Conservation (phyloP, 2,797 vertebrate species). For the Carapus acus region DNA sequence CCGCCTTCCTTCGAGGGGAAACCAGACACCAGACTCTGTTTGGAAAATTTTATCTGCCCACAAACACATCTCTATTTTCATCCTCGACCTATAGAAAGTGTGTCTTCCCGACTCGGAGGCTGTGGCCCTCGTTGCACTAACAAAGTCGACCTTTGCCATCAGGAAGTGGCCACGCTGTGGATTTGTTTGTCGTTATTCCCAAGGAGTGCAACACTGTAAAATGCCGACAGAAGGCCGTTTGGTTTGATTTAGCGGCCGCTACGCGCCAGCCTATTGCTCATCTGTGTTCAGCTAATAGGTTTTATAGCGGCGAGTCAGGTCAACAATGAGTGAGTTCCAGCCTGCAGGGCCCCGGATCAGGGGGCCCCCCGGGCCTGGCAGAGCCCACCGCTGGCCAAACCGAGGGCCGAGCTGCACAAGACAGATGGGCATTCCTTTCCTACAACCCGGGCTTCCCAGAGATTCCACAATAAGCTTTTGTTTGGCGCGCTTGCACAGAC, state of each 20-base stretch:
- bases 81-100: too few species aligned
- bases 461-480: slow-evolving; percentile 65
- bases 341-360: slow-evolving; percentile 10
- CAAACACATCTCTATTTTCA: slow-evolving; percentile 6
- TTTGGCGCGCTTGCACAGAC: slow-evolving; percentile 55
- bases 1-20: slow-evolving; percentile 55
- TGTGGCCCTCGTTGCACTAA: too few species aligned
- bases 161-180: not conserved
- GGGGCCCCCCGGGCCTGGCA: slow-evolving; percentile 21
- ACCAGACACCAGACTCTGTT: slow-evolving; percentile 38
- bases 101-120: too few species aligned
- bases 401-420: slow-evolving; percentile 36
- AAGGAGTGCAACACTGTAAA: slow-evolving; percentile 10
- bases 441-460: slow-evolving; percentile 60
- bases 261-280: slow-evolving; percentile 34
- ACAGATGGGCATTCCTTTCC: slow-evolving; percentile 61
- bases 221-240: slow-evolving; percentile 23
- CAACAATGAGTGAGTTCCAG: slow-evolving; percentile 44
- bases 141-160: too few species aligned
- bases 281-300: slow-evolving; percentile 55
- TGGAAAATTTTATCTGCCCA: slow-evolving; percentile 19
- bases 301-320: slow-evolving; percentile 53
- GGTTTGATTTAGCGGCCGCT: slow-evolving; percentile 45
- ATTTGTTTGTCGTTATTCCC: not conserved
- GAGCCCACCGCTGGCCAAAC: slow-evolving; percentile 50